Conservation (phyloP, 2,888 invertebrate species). For the Drosophila parthenogenetica region DNA sequence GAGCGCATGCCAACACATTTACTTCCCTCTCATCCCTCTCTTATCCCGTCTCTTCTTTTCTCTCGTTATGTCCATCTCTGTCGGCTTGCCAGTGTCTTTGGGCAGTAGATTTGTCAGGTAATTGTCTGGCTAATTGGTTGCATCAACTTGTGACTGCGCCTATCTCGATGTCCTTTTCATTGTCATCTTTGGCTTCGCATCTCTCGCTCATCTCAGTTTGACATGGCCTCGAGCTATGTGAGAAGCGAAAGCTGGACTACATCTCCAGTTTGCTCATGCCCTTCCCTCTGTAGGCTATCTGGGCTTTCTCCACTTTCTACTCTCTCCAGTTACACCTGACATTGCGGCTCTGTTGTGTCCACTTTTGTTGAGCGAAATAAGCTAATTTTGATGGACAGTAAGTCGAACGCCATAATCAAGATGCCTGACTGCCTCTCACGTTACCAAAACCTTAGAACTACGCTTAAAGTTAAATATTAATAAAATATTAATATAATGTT, state of each 20-base stretch:
- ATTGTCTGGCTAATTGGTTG: slow-evolving; percentile 72
- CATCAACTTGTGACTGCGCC: slow-evolving; percentile 57
- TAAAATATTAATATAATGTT: too few relatives aligned
- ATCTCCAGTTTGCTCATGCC: neutral
- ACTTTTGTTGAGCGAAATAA: too few relatives aligned
- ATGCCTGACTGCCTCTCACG: too few relatives aligned
- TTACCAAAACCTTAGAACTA: too few relatives aligned
- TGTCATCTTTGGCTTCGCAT: slow-evolving; percentile 15
- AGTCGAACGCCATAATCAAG: too few relatives aligned
- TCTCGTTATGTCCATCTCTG: neutral
- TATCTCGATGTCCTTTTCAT: slow-evolving; percentile 29
- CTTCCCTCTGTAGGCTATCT: neutral
- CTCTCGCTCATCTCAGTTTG: neutral
- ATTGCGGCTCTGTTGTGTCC: too few relatives aligned
- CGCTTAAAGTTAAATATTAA: too few relatives aligned
- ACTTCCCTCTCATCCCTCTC: neutral
- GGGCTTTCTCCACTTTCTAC: too few relatives aligned
- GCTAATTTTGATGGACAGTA: too few relatives aligned
- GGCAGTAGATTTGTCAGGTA: slow-evolving; percentile 37
- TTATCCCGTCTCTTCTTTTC: neutral
- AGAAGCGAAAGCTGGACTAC: slow-evolving; percentile 6
- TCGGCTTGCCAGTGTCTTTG: neutral
- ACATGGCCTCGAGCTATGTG: slow-evolving; percentile 11
- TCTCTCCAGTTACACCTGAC: neutral
- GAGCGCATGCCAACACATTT: slow-evolving; percentile 46